A percentile compares a stretch with the other conserved stretches of the same genome.
phyloP scores from a whole-genome alignment of 2,797 vertebrate species.

The Darevskia nairensis region DNA sequence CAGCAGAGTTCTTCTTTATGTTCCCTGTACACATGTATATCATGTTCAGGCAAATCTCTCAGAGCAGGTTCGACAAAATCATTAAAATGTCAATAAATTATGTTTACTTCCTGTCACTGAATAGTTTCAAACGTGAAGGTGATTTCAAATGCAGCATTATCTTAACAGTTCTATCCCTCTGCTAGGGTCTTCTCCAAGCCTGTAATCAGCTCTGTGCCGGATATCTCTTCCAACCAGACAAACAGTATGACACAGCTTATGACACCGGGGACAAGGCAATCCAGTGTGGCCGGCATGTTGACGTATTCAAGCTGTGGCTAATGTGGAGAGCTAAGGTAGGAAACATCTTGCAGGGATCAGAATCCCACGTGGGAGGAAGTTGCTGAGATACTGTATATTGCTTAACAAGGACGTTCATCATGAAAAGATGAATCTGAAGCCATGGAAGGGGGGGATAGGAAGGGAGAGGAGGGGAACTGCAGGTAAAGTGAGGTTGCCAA shows the following conservation, averaged over 20 bases:
- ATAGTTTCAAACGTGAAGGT: not conserved
- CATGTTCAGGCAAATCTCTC: not conserved
- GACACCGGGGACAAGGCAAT: constrained; percentile 82
- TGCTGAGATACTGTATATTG: not conserved
- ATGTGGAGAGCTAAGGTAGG: constrained; percentile 85
- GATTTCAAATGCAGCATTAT: not conserved
- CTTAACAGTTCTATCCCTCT: not conserved
- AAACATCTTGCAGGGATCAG: not conserved
- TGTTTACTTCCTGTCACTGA: not conserved
- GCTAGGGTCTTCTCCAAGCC: constrained; percentile 75
- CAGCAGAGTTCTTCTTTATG: too few relatives aligned
- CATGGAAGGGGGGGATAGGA: too few relatives aligned
- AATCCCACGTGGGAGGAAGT: not conserved
- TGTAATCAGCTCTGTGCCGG: constrained; percentile 78
- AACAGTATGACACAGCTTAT: constrained; percentile 77
- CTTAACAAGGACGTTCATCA: not conserved
- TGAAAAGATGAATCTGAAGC: not conserved
- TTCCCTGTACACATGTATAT: too few relatives aligned
- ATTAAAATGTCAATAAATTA: not conserved
- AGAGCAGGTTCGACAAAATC: not conserved
- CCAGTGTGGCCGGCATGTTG: constrained; percentile 79
- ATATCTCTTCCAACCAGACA: constrained; percentile 84
- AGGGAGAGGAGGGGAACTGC: not conserved
- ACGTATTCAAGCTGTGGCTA: constrained; percentile 82
- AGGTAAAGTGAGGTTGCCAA: not conserved